These are phyloP conservation scores for Elysia crispata DNA, from an alignment of 2,888 invertebrate species.

Conservation along the genomic window DNA sequence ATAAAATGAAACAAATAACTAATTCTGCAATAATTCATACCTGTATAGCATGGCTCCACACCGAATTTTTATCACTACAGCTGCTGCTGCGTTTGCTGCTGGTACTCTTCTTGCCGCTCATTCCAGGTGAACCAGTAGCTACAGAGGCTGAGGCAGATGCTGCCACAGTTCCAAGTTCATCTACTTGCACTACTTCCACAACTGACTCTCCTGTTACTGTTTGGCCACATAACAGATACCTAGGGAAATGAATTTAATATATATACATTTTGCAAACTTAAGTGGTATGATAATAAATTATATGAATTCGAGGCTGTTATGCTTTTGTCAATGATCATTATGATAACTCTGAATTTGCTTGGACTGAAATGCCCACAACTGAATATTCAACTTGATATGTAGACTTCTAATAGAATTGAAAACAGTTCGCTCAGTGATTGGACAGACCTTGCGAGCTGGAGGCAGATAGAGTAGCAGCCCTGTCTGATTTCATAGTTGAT, in stretches of 20 bases:
- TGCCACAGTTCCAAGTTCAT: conserved; percentile 38
- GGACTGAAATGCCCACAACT: no score
- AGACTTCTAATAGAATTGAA: no score
- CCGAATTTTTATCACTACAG: conserved; percentile 15
- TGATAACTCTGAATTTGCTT: no score
- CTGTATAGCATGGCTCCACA: conserved; percentile 72
- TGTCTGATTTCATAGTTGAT: conserved; percentile 78
- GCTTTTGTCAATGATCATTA: no score
- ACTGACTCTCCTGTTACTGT: conserved; percentile 60
- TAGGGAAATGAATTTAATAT: conserved; percentile 47
- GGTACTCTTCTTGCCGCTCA: not conserved
- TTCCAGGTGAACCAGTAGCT: conserved; percentile 18
- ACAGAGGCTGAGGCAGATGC: conserved; percentile 27
- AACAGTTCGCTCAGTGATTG: no score
- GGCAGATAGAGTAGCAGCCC: conserved; percentile 77
- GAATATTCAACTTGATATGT: no score
- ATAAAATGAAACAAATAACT: no score
- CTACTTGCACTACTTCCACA: conserved; percentile 6
- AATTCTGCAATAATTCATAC: conserved; percentile 55
- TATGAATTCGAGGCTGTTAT: no score
- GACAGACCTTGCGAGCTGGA: conserved; percentile 76
- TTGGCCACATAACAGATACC: conserved; percentile 78
- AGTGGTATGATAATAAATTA: no score
- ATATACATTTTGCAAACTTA: not conserved
- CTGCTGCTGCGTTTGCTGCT: conserved; percentile 49